Evolutionary conservation across 2,113 vertebrate species (phyloP).

Genomic region (Pelobates fuscus): DNA sequence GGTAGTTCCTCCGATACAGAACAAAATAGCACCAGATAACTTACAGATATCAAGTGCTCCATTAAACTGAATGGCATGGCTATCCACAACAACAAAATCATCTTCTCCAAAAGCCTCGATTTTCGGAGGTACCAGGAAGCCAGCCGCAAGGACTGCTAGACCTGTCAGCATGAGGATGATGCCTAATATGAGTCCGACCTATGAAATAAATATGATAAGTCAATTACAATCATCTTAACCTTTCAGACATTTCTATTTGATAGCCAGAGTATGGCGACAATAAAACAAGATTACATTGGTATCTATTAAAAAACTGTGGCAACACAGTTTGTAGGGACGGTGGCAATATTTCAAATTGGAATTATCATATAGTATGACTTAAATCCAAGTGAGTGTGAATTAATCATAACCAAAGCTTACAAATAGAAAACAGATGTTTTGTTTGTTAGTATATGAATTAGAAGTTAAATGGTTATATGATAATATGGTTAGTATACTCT

Average conservation of each 20-base stretch:
- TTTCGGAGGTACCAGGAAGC: constrained; percentile 85
- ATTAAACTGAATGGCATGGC: constrained; percentile 85
- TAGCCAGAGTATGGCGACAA: no score
- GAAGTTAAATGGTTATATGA: no score
- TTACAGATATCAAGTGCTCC: constrained; percentile 88
- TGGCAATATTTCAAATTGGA: no score
- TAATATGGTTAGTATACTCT: no score
- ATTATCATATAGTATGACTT: no score
- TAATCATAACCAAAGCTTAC: no score
- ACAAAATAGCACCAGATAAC: constrained; percentile 87
- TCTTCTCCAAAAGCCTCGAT: constrained; percentile 93
- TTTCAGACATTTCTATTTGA: background rate
- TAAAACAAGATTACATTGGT: no score
- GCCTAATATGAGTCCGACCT: constrained; percentile 93
- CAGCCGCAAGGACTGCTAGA: constrained; percentile 84
- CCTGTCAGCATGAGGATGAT: constrained; percentile 84
- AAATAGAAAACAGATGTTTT: no score
- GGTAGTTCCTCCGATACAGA: constrained; percentile 86
- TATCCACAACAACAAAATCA: constrained; percentile 85
- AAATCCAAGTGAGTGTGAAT: no score
- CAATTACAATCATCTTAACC: background rate
- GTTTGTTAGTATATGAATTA: no score
- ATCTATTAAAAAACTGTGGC: no score
- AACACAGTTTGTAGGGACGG: no score
- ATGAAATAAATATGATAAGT: constrained; percentile 45